Evolutionary conservation across 2,113 vertebrate genomes (phyloP).

Genomic region (Electrona antarctica): DNA sequence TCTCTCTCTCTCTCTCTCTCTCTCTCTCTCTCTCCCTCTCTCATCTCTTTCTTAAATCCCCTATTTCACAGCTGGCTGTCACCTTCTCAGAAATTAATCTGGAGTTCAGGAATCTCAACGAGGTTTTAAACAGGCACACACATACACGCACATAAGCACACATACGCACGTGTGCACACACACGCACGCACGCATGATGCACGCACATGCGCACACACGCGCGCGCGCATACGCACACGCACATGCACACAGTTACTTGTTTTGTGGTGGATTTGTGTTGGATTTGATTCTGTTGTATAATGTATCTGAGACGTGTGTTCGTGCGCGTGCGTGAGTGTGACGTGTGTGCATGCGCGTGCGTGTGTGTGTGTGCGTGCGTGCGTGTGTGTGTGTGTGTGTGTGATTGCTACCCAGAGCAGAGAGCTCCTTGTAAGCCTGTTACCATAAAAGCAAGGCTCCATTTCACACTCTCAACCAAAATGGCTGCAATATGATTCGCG

Average conservation of each 20-base stretch:
- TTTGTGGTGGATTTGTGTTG: not conserved
- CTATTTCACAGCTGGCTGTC: conserved; percentile 21
- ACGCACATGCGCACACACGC: conserved; percentile 7
- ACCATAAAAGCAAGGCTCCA: no score
- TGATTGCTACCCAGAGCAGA: no score
- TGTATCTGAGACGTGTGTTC: no score
- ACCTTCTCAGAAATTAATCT: not conserved
- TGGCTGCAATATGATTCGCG: no score
- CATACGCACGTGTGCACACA: not conserved
- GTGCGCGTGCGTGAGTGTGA: conserved; percentile 7
- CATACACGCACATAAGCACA: not conserved
- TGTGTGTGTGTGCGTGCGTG: not conserved
- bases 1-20: no score
- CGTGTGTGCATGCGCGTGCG: not conserved
- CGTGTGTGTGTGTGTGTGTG: no score
- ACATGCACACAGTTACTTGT: not conserved
- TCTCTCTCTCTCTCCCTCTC: no score
- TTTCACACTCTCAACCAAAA: no score
- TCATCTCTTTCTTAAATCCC: not conserved
- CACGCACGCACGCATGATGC: not conserved
- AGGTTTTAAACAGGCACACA: not conserved
- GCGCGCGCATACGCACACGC: conserved; percentile 17
- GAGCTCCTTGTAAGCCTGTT: no score
- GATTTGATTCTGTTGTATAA: not conserved
- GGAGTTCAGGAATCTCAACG: no score